Evolutionary conservation across 2,113 vertebrate genomes (phyloP).

Genomic region (Grus americana): DNA sequence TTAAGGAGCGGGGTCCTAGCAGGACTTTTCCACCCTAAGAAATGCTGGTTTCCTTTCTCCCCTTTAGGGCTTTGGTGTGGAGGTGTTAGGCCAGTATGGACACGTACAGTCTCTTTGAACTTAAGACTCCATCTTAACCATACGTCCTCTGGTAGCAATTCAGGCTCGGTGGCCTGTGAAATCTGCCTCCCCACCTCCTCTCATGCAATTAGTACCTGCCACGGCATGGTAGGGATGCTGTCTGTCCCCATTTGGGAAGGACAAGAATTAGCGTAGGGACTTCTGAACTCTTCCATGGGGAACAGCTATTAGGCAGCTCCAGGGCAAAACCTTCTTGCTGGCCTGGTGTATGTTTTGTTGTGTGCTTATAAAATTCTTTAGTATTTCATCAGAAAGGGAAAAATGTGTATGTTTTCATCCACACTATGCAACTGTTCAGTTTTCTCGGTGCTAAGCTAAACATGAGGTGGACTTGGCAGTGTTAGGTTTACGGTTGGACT

Average conservation of each 20-base stretch:
- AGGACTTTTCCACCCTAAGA: not conserved
- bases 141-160: not conserved
- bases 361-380: not conserved
- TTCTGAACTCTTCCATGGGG: not conserved
- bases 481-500: no score
- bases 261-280: not conserved
- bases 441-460: not conserved
- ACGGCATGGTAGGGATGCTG: not conserved
- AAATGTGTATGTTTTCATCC: not conserved
- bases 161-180: not conserved
- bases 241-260: not conserved
- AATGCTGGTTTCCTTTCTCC: not conserved
- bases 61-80: not conserved
- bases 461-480: not conserved
- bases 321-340: not conserved
- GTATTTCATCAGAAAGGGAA: not conserved
- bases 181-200: not conserved
- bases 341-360: not conserved
- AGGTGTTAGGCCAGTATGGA: not conserved
- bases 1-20: not conserved
- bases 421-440: not conserved
- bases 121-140: not conserved
- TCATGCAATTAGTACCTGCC: not conserved
- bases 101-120: accelerated
- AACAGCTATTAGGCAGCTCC: not conserved